A percentile compares a stretch with the other conserved stretches of the same genome.
These are phyloP conservation scores for Rhagium mordax DNA, from an alignment of 2,888 invertebrate genomes.

Conservation along the genomic window DNA sequence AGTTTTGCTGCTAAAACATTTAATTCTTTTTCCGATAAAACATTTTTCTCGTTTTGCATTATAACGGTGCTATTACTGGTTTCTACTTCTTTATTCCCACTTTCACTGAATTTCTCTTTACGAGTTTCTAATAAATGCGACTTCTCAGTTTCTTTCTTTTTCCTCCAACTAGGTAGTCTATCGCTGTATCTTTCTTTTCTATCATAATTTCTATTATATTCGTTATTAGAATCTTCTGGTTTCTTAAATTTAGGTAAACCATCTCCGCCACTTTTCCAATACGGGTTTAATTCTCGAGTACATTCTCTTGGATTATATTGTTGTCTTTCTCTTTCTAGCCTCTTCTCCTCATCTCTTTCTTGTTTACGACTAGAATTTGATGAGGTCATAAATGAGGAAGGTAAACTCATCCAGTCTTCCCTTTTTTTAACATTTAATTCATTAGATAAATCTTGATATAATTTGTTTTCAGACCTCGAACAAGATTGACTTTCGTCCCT, in stretches of 20 bases:
- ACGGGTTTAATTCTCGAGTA: constrained; percentile 88
- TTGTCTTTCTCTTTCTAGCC: constrained; percentile 73
- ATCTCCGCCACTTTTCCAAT: constrained; percentile 92
- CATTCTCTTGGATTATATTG: constrained; percentile 82
- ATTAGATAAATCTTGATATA: background rate
- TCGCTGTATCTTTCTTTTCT: constrained; percentile 6
- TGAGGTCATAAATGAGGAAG: constrained; percentile 69
- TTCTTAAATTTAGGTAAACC: constrained; percentile 79
- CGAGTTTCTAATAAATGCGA: background rate
- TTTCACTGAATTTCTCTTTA: background rate
- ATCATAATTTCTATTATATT: constrained; percentile 20
- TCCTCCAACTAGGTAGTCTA: constrained; percentile 47
- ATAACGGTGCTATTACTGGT: constrained; percentile 1
- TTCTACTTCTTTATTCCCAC: background rate
- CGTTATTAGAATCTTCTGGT: constrained; percentile 68
- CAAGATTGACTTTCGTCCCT: background rate
- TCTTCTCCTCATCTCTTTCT: constrained; percentile 70
- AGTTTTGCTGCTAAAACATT: constrained; percentile 93
- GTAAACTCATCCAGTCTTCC: constrained; percentile 88
- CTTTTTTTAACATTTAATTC: constrained; percentile 13
- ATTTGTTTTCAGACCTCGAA: background rate
- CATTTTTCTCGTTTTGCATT: constrained; percentile 29
- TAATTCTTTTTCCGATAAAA: constrained; percentile 85
- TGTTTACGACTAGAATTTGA: constrained; percentile 69
- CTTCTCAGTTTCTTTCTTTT: constrained; percentile 30